Conservation (phyloP, 2,888 invertebrate genomes). For the Formica aserva region DNA sequence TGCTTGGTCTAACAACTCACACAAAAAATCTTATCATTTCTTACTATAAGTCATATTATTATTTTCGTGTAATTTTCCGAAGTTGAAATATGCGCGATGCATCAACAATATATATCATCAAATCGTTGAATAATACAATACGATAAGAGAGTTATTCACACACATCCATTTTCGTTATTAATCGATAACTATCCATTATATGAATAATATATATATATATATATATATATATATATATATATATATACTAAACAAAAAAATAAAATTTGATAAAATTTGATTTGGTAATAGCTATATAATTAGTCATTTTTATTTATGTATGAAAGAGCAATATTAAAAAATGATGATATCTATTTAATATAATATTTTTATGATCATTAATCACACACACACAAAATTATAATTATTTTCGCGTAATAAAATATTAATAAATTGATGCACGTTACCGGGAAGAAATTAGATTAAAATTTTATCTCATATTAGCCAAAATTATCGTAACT, state of each 20-base stretch:
- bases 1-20: conserved; percentile 37
- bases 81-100: neutral
- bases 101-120: neutral
- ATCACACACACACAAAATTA: neutral
- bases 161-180: neutral
- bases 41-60: neutral
- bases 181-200: too few relatives aligned
- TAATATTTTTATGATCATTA: neutral
- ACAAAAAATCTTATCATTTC: conserved; percentile 55
- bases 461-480: neutral
- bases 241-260: too few relatives aligned
- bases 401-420: neutral
- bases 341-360: neutral
- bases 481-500: neutral
- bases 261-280: too few relatives aligned
- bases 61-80: conserved; percentile 25
- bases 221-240: too few relatives aligned
- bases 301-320: too few relatives aligned
- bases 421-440: neutral
- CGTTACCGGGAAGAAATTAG: neutral
- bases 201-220: too few relatives aligned
- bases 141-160: neutral
- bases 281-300: too few relatives aligned
- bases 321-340: too few relatives aligned
- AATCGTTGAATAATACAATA: neutral